Base-by-base conservation (phyloP, 2,797 vertebrate genomes). In the Gymnoscopelus microlampas region DNA sequence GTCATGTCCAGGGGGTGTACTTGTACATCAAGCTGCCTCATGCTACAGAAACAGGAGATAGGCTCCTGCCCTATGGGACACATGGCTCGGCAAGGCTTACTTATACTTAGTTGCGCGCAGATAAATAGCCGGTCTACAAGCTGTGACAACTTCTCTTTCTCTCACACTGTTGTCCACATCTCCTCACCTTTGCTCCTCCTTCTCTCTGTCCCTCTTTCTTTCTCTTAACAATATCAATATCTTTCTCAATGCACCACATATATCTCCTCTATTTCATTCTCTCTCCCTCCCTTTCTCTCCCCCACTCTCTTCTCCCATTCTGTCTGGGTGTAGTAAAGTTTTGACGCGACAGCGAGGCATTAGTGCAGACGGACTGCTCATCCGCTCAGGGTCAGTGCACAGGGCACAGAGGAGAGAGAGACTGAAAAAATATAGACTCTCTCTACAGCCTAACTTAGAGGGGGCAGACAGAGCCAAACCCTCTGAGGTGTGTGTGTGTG, bases 381-480 rank as follows among this genome's bases (percentile, higher is more conserved):
- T 93, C 89, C 91, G 92, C 91, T 94, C 85, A 71, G 85, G 88
- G 86, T 94, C 91, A 93, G 87, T 91, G 93, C 91, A 93, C 92
- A 93, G 91, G 92, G 92, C 91, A 92, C 68, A 65, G 79, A 85
- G 73, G 87, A 80, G 68, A 59, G 86, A 68, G 83, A 83, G 77
- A 83, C 80, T 90, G 88, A 58, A 72, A 67, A 78, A 68, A 73
- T 84, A 90, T 81, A 88, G 89, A 91, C 89, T 90, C 89, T 90
- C 89, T 89, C 88, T 80, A 79, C 86, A 81, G 78, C 67, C 78
- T 80, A 83, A 87, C 80, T 87, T 88, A 91, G 88, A 87, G 83
- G 86, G 90, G 91, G 87, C 90, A 93, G 92, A 93, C 90, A 92
- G 89, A 93, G 90, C 88, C 90, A 90, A 81, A 83, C 93, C 93